Percentiles rank a stretch among this genome's conserved stretches.
Conservation (phyloP, 2,888 invertebrate species). For the Pandemis cinnamomeana region DNA sequence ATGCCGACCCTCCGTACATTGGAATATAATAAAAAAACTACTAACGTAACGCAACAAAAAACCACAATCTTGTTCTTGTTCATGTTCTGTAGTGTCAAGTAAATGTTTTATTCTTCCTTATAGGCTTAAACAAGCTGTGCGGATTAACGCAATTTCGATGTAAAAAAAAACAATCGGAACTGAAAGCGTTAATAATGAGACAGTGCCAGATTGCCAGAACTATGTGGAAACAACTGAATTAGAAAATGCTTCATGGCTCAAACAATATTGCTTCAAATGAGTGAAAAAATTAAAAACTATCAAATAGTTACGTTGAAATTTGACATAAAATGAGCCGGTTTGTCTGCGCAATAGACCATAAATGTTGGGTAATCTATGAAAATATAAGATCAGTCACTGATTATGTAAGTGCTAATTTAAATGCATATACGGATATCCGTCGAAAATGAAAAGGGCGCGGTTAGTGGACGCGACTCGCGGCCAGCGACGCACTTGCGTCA, state of each 20-base stretch:
- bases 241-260: constrained; percentile 34
- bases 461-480: constrained; percentile 46
- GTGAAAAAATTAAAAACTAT: constrained; percentile 23
- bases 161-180: constrained; percentile 21
- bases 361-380: constrained; percentile 39
- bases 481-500: constrained; percentile 35
- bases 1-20: constrained; percentile 16
- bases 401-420: constrained; percentile 52
- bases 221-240: constrained; percentile 34
- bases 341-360: constrained; percentile 39
- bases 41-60: constrained; percentile 7
- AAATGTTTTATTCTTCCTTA: background rate
- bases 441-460: constrained; percentile 52
- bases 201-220: constrained; percentile 34
- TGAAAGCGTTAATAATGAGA: constrained; percentile 35
- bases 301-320: constrained; percentile 19
- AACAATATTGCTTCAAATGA: constrained; percentile 28
- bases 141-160: constrained; percentile 3
- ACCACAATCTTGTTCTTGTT: constrained; percentile 1
- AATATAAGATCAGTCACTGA: constrained; percentile 34
- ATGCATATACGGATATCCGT: constrained; percentile 55
- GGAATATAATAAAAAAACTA: constrained; percentile 19
- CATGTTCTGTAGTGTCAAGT: background rate
- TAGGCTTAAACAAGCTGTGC: constrained; percentile 13
- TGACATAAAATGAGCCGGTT: constrained; percentile 36